phyloP scores from a whole-genome alignment of 2,113 vertebrate species.

The Gadus macrocephalus region DNA sequence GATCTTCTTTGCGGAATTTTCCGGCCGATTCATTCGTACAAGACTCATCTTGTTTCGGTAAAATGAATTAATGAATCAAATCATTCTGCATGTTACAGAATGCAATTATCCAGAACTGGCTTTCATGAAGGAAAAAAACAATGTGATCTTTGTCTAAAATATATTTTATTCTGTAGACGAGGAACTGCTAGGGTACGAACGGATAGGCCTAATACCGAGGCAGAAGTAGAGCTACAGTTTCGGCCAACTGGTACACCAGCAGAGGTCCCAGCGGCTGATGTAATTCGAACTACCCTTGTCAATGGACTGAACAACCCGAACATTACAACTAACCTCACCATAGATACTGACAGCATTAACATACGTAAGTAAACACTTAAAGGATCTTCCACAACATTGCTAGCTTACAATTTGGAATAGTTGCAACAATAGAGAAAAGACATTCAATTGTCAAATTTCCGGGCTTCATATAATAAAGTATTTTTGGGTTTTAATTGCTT shows the following conservation, averaged over 20 bases:
- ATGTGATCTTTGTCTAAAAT: neutral
- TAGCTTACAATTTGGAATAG: no score
- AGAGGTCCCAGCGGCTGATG: neutral
- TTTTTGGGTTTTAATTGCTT: no score
- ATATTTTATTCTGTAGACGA: neutral
- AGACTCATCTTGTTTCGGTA: slow-evolving; percentile 12
- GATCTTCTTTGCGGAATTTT: slow-evolving; percentile 1
- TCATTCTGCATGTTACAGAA: neutral
- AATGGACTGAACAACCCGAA: neutral
- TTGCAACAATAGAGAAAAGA: no score
- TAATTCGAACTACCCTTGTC: neutral
- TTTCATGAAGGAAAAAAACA: neutral
- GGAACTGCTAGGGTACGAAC: neutral
- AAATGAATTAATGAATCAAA: neutral
- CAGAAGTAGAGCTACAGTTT: slow-evolving; percentile 25
- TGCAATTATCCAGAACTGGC: neutral
- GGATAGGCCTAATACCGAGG: neutral
- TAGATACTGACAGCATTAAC: neutral
- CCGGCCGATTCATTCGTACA: neutral
- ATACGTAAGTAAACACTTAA: neutral
- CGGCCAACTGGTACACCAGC: neutral
- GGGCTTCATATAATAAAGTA: no score
- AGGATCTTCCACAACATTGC: no score
- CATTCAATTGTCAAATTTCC: no score
- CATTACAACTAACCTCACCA: slow-evolving; percentile 7